phyloP scores from a whole-genome alignment of 2,797 vertebrate species.

The Chelidonichthys spinosus region DNA sequence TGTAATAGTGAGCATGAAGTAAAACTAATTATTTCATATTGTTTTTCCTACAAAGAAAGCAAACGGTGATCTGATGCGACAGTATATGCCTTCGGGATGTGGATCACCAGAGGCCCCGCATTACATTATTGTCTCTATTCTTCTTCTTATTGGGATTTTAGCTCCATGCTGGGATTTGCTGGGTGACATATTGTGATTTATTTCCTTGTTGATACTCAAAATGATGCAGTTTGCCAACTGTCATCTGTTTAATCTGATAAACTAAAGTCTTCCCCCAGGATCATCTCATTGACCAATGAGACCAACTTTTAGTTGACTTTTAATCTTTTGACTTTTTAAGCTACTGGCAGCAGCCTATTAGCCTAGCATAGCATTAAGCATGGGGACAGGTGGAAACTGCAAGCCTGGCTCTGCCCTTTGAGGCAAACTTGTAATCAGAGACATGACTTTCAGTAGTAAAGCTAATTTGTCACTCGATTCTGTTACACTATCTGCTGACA shows the following conservation, averaged over 20 bases:
- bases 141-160: no score
- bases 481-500: slow-evolving; percentile 4
- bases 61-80: not conserved
- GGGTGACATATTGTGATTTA: no score
- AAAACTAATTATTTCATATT: not conserved
- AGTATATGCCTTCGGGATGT: not conserved
- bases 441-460: not conserved
- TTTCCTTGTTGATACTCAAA: no score
- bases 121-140: no score
- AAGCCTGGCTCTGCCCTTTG: not conserved
- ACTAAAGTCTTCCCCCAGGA: no score
- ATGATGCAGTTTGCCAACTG: no score
- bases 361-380: not conserved
- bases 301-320: not conserved
- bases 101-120: no score
- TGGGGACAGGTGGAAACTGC: not conserved
- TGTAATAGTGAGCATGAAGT: not conserved
- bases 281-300: no score
- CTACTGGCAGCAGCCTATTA: not conserved
- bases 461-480: not conserved
- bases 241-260: no score
- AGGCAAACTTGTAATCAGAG: not conserved
- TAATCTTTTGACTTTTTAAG: not conserved
- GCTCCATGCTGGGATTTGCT: no score
- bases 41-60: not conserved